A percentile compares a stretch with the other conserved stretches of the same genome.
These are phyloP conservation scores for Sialia sialis DNA, from an alignment of 2,113 vertebrate genomes.

Conservation along the genomic window DNA sequence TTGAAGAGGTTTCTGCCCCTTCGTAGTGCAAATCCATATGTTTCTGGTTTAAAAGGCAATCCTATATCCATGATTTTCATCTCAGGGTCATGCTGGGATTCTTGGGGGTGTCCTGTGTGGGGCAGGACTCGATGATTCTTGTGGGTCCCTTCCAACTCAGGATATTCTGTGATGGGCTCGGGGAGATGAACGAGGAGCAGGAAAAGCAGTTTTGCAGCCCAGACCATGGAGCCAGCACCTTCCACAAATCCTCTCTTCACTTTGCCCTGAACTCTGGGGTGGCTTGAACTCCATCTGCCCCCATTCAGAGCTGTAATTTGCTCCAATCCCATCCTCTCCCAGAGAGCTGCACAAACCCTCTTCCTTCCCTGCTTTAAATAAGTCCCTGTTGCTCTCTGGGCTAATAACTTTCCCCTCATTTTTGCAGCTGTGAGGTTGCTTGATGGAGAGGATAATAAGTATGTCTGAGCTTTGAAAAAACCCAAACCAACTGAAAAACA, in stretches of 20 bases:
- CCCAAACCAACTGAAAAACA: background rate
- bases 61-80: background rate
- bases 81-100: background rate
- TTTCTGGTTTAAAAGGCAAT: background rate
- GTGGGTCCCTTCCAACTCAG: background rate
- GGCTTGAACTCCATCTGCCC: background rate
- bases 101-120: background rate
- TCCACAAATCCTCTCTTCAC: background rate
- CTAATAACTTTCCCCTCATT: background rate
- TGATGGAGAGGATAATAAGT: background rate
- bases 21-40: background rate
- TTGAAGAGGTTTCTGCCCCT: background rate
- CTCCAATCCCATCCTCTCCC: background rate
- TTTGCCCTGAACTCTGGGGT: background rate
- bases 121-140: background rate
- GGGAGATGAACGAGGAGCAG: background rate
- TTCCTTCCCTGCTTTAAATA: background rate
- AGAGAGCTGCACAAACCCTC: background rate
- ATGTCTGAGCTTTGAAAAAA: background rate
- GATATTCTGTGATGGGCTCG: background rate
- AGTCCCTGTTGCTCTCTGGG: background rate
- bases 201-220: background rate
- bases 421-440: background rate
- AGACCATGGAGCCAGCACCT: background rate
- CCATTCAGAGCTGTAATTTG: background rate